phyloP scores from a whole-genome alignment of 2,113 vertebrate species.

The Echinops telfairi region DNA sequence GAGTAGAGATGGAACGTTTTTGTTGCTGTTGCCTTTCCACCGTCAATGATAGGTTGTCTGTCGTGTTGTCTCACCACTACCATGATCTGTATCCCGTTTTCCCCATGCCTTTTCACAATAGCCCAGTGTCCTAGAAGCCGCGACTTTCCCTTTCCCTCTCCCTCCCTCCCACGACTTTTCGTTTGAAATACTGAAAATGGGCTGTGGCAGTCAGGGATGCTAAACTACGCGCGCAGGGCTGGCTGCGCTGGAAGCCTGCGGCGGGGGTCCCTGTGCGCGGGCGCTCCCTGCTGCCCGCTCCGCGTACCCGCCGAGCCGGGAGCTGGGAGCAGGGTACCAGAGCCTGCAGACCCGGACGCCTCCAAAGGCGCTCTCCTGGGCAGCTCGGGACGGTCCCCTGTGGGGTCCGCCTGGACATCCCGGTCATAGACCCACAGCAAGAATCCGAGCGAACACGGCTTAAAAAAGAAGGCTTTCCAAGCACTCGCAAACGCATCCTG shows the following conservation, averaged over 20 bases:
- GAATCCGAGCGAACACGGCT: not conserved
- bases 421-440: not conserved
- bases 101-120: not conserved
- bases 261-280: not conserved
- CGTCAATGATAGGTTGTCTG: not conserved
- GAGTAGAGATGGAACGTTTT: no score
- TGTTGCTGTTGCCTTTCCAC: not conserved
- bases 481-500: not conserved
- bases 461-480: not conserved
- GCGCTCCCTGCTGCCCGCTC: constrained; percentile 74
- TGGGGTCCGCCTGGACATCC: not conserved
- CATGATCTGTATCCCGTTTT: not conserved
- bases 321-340: constrained; percentile 63
- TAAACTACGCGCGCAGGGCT: not conserved
- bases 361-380: not conserved
- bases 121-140: not conserved
- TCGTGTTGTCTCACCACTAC: not conserved
- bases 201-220: not conserved
- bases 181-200: not conserved
- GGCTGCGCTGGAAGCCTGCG: no score
- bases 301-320: not conserved
- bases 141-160: not conserved
- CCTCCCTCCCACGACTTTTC: not conserved
- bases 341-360: not conserved
- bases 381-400: not conserved